phyloP scores from a whole-genome alignment of 37 sponge, comb jelly and placozoan genomes.

The Aphrocallistes beatrix region DNA sequence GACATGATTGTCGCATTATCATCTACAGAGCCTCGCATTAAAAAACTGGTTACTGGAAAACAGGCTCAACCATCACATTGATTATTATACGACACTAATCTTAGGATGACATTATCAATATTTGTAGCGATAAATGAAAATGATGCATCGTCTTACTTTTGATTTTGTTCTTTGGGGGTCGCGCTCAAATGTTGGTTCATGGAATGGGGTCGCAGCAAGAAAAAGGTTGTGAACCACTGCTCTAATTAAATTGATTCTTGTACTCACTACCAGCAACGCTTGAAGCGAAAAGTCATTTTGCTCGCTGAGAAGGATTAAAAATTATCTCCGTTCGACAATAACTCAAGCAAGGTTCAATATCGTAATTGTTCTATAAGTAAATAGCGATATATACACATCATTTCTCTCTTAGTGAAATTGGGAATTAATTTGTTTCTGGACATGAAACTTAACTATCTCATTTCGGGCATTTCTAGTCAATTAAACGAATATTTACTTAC shows the following conservation, averaged over 20 bases:
- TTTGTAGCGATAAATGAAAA: slow-evolving; percentile 3
- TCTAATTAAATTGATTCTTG: neutral
- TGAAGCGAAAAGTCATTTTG: too few species aligned
- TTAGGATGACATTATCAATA: slow-evolving; percentile 12
- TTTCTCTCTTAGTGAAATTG: too few species aligned
- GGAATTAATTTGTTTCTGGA: too few species aligned
- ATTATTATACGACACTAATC: neutral
- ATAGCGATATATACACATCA: too few species aligned
- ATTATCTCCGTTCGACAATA: too few species aligned
- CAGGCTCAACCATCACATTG: slow-evolving; percentile 20
- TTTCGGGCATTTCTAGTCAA: too few species aligned
- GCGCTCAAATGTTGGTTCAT: neutral
- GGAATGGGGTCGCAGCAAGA: slow-evolving; percentile 5
- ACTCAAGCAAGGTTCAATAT: too few species aligned
- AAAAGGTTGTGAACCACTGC: slow-evolving; percentile 11
- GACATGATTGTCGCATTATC: slow-evolving; percentile 18
- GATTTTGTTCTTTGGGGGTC: neutral
- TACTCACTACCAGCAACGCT: too few species aligned
- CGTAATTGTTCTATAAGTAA: too few species aligned
- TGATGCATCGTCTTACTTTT: neutral
- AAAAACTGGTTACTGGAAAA: slow-evolving; percentile 11
- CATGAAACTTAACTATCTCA: too few species aligned
- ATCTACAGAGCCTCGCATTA: slow-evolving; percentile 2
- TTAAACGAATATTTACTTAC: too few species aligned
- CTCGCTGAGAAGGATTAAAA: too few species aligned